Base-by-base conservation (phyloP, 2,888 invertebrate species). In the Dicranocentrus wangi region DNA sequence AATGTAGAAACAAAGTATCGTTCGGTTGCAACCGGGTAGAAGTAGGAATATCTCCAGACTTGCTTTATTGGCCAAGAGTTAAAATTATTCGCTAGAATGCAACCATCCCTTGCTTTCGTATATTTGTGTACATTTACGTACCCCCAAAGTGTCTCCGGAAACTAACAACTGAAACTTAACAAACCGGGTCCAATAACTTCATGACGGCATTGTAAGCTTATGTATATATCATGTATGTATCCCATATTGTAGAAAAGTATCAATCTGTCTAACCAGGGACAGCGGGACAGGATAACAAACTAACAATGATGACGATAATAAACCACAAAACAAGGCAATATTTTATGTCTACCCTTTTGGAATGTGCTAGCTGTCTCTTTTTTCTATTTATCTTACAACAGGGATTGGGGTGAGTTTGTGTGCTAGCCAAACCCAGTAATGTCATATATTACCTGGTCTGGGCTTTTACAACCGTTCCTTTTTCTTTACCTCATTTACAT, bases 241-340 rank as follows among this genome's bases (percentile, higher is more conserved):
- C n/a, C n/a, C n/a, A n/a, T n/a, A 47, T 47, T 17, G 47, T 47
- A 47, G 43, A 21, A 58, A 39, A 65, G 65, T 23, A 65, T 53
- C 19, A 53, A 51, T 77, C 32, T 28, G 13, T 47, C 72, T 39
- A 60, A 47, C 27, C 32, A 47, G 15, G 47, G n/a, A 47, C 32
- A 32, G 32, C 32, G 47, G 69, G 61, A 77, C 76, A 77, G 69
- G 69, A 53, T 63, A 69, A 53, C 25, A 47, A 32, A 32, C 51
- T 27, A 69, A 77, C 77, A 69, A 77, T 69, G 69, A 58, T 28
- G 76, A 76, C 60, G 68, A 76, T 69, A 76, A 78, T 70, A 78
- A 78, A 78, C 78, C 78, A 78, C 78, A 70, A 70, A 78, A 78
- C 78, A 78, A 78, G 78, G 47, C 65, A 78, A 78, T 78, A 78